Evolutionary conservation across 2,888 invertebrate genomes (phyloP), one percentile per base, ranked within the genome.

Genomic region (Torymus texanus): DNA sequence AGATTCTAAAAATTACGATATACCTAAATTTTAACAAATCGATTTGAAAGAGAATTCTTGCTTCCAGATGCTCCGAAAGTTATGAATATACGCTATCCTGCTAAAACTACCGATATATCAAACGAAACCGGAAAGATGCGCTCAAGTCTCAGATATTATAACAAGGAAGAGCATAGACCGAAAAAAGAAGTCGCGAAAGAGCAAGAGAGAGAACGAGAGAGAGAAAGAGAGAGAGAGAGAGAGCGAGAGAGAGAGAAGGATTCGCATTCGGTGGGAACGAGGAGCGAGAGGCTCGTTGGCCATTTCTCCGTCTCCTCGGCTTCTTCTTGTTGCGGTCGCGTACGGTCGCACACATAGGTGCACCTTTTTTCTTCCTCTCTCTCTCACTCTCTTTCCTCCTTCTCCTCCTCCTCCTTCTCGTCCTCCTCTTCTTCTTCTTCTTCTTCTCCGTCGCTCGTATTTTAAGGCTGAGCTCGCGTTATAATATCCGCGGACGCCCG

Each of bases 401-500:
- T 1, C 29, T 29, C 12, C 14, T 18, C 50, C 21, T 53, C 29
- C 14, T 21, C 14, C 12, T 62, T 12, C 29, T 72, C 8, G 8
- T 41, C 8, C 8, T 41, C 11, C n/a, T 14, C 65, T 59, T 53
- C 61, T 55, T 61, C 14, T 18, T 63, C 18, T 63, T 41, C 63
- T 51, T 59, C 41, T 29, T 41, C 58, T 59, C 29, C 18, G 53
- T n/a, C 18, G 65, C 65, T 75, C 79, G 75, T 70, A 79, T 78
- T 79, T 79, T 63, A 70, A 74, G 55, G 58, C 55, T n/a, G 41
- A 8, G 24, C 24, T 53, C 18, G 29, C 21, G 62, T 55, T 70
- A 56, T 65, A 77, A 76, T 70, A 76, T 76, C 51, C 65, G 63
- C 71, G 65, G 55, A 76, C 70, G 68, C 24, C 41, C 70, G 50